Percentiles rank a stretch among this genome's conserved stretches.
phyloP scores from a whole-genome alignment of 2,797 vertebrate species.

The Alcedo quadribrachys region DNA sequence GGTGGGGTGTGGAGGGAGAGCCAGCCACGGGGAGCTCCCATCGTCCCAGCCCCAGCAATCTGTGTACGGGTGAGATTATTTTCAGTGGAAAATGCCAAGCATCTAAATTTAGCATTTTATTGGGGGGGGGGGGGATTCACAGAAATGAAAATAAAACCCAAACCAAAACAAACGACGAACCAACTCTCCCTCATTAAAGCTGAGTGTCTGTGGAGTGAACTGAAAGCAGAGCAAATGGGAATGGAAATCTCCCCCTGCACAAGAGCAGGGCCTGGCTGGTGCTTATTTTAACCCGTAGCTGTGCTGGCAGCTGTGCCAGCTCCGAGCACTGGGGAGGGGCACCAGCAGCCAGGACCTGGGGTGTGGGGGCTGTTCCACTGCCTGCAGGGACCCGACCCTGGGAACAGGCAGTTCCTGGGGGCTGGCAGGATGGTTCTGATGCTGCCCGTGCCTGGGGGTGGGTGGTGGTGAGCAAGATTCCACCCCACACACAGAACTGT shows the following conservation, averaged over 20 bases:
- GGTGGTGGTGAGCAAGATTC: no score
- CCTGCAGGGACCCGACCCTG: accelerated
- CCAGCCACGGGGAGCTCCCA: neutral
- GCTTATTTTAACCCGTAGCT: neutral
- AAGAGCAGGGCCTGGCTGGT: neutral
- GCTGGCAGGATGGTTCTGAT: neutral
- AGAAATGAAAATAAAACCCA: no score
- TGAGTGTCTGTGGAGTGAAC: neutral
- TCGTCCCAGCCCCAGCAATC: neutral
- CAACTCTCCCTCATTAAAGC: neutral
- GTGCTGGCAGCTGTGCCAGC: neutral
- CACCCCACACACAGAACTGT: no score
- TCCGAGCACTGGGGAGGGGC: neutral
- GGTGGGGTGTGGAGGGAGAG: neutral
- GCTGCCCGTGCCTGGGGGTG: neutral
- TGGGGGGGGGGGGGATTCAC: no score
- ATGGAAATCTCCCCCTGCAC: neutral
- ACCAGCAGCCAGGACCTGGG: accelerated
- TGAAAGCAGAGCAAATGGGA: neutral
- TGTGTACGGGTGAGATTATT: accelerated
- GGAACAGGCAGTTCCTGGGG: accelerated
- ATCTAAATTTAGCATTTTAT: neutral
- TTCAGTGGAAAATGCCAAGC: neutral
- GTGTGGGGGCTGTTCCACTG: neutral
- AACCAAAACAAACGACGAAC: accelerated